Base-by-base conservation (phyloP, 2,113 vertebrate species). In the Rhadina sibilatrix region DNA sequence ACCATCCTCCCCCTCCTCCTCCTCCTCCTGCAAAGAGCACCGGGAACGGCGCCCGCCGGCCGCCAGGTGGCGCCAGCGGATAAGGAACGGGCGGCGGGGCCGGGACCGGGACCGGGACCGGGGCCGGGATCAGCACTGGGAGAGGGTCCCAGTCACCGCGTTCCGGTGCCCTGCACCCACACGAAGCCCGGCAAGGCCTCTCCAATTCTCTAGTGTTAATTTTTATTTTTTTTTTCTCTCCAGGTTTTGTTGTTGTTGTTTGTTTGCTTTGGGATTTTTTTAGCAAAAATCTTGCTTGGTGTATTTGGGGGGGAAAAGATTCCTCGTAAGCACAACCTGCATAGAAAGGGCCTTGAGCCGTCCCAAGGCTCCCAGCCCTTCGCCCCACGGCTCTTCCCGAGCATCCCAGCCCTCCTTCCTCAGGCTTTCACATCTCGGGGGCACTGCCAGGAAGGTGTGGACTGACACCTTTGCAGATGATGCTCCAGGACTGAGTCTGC, bases 51-150 rank as follows among this genome's bases (percentile, higher is more conserved):
- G 50, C 42, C 3, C 65, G 3, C 28, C 37, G 53, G n/a, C 76
- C 94, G 66, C 90, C 93, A 93, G 93, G 93, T 93, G 93, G 93
- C 90, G 83, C 82, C 90, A 53, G 78, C 66, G 72, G 77, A 93
- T 87, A 79, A 95, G 82, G 90, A 90, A 93, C 66, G 33, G 63
- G 61, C 14, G 33, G 68, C 16, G 40, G 40, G 22, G 6, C 4
- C 24, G 23, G 57, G 57, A 20, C 0, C 10, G 5, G 69, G 35
- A 40, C n/a, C n/a, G n/a, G n/a, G n/a, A 40, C 1, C 16, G 7
- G 49, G 53, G 12, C 4, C 10, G 47, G 50, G 50, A 54, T 1
- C 12, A 4, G 38, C 2, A 6, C 2, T 16, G 12, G 30, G 15
- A 44, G 2, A 12, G 2, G 37, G 6, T n/a, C n/a, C n/a, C n/a